phyloP scores from a whole-genome alignment of 2,888 invertebrate species.

The Papilio gigon region DNA sequence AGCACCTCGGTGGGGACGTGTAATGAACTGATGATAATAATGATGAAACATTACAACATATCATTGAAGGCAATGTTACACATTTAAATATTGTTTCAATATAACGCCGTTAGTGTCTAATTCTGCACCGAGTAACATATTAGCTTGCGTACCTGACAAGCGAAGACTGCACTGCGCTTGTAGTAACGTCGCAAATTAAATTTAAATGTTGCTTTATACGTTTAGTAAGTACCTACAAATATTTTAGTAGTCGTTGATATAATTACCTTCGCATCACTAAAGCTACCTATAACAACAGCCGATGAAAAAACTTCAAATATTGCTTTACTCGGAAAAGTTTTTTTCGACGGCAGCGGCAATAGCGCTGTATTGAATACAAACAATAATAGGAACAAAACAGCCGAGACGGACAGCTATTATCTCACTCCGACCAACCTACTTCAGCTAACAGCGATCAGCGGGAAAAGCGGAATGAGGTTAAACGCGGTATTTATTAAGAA shows the following conservation, averaged over 20 bases:
- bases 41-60: too few species aligned
- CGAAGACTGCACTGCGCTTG: too few species aligned
- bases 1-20: too few species aligned
- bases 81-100: too few species aligned
- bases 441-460: conserved; percentile 51
- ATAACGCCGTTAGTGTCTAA: too few species aligned
- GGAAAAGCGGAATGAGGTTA: conserved; percentile 59
- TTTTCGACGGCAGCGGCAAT: conserved; percentile 57
- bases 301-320: conserved; percentile 45
- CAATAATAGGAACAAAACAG: conserved; percentile 62
- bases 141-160: too few species aligned
- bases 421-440: conserved; percentile 65
- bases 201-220: too few species aligned
- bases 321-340: conserved; percentile 53
- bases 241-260: background rate
- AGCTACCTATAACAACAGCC: conserved; percentile 43
- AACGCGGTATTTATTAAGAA: conserved; percentile 58
- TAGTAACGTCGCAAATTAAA: too few species aligned
- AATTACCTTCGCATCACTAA: background rate
- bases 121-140: too few species aligned
- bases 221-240: too few species aligned
- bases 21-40: too few species aligned
- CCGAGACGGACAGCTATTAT: conserved; percentile 64
- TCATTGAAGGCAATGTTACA: too few species aligned
- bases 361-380: conserved; percentile 60